phyloP scores from a whole-genome alignment of 2,797 vertebrate genomes.

The Myotis planiceps region DNA sequence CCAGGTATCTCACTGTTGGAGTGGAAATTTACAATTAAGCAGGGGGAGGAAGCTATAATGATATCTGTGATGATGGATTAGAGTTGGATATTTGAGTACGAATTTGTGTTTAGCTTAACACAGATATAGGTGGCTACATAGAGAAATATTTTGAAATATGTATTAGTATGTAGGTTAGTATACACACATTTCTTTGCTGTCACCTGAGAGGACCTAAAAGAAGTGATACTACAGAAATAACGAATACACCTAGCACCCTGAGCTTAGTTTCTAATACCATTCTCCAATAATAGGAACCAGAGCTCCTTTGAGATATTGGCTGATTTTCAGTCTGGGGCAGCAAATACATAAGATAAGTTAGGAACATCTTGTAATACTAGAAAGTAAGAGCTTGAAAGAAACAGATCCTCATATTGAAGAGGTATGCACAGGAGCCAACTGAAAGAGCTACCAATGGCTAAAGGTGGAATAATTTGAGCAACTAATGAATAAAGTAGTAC shows the following conservation, averaged over 20 bases:
- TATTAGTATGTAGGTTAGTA: background rate
- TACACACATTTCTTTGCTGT: background rate
- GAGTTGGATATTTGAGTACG: background rate
- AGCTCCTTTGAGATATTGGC: background rate
- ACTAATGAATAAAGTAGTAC: background rate
- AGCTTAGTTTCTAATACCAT: slow-evolving; percentile 3
- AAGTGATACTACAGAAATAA: background rate
- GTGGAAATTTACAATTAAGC: background rate
- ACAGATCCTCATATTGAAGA: background rate
- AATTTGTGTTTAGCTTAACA: slow-evolving; percentile 16
- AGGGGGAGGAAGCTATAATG: background rate
- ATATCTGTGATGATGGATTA: background rate
- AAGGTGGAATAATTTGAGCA: background rate
- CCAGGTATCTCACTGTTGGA: background rate
- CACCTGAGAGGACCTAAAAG: background rate
- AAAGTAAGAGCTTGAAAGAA: background rate
- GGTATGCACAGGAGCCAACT: background rate
- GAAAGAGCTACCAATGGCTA: background rate
- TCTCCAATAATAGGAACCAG: background rate
- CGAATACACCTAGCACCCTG: background rate
- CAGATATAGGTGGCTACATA: background rate
- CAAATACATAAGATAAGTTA: background rate
- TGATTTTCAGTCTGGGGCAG: background rate
- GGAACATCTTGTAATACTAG: background rate
- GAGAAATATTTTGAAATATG: background rate